Base-by-base conservation (phyloP, 2,113 vertebrate genomes). In the Pomatorhinus ruficollis region DNA sequence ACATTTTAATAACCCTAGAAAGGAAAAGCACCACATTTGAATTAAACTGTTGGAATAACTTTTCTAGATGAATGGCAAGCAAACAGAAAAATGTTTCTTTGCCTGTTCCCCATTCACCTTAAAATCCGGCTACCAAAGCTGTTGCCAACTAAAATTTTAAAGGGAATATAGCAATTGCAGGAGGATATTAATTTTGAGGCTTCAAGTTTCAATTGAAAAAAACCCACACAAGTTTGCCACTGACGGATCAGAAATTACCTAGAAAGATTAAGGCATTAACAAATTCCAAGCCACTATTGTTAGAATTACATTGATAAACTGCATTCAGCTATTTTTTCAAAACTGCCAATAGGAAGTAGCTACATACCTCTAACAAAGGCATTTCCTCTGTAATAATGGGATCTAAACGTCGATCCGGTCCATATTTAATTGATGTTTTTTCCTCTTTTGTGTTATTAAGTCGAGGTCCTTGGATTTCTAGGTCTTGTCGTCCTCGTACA, bases 391-490 rank as follows among this genome's bases (percentile, higher is more conserved):
- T 98, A 92, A 99, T 98, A 89, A 99, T 98, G 30, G 99, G 99
- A 96, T 99, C 98, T 85, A 99, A 97, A 56, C 99, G 99, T 27
- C 98, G 98, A 96, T 99, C 99, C 2, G 98, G 98, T 81, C 99
- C 99, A 45, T 99, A 99, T 77, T 97, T 98, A 89, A 99, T 98
- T 4, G 98, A 98, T 15, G 99, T 99, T 98, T 99, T 99, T 86
- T 99, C 99, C 95, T 99, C 99, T 97, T 99, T 99, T 93, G 99
- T 99, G 96, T 98, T 97, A 97, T 99, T 99, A 75, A 99, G 98
- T 44, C 99, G 98, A 85, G 98, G 99, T 20, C 99, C 99, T 89
- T 98, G 99, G 89, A 99, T 99, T 97, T 99, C 99, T 95, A 99
- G 98, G 90, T 99, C 99, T 96, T 99, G 99, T 63, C 97, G 98